Conservation (phyloP, 1,140 invertebrate species). For the Drosophila biarmipes region DNA sequence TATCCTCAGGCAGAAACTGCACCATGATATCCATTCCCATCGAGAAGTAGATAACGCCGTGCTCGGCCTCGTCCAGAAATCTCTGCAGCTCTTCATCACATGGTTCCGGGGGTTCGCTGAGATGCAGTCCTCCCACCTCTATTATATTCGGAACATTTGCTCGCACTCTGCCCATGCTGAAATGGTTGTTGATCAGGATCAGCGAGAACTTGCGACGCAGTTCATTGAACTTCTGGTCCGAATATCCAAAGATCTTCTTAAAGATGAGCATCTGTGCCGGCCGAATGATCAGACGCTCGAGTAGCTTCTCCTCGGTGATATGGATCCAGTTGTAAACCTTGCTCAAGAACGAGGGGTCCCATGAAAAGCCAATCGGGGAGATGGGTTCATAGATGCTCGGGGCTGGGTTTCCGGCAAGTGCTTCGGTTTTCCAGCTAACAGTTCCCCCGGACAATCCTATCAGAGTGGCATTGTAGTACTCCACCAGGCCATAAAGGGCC, state of each 20-base stretch:
- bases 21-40: slow-evolving; percentile 87
- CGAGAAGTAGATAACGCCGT: slow-evolving; percentile 87
- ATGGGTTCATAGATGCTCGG: slow-evolving; percentile 72
- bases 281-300: slow-evolving; percentile 21
- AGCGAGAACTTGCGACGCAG: slow-evolving; percentile 41
- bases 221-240: slow-evolving; percentile 30
- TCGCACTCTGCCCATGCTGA: slow-evolving; percentile 56
- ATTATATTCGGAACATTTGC: slow-evolving; percentile 67
- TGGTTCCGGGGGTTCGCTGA: slow-evolving; percentile 72
- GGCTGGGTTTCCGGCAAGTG: slow-evolving; percentile 50
- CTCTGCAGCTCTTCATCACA: slow-evolving; percentile 78
- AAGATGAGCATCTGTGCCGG: slow-evolving; percentile 69
- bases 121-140: slow-evolving; percentile 86
- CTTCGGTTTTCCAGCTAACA: slow-evolving; percentile 34
- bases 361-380: slow-evolving; percentile 55
- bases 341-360: slow-evolving; percentile 75
- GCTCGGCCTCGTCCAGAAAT: slow-evolving; percentile 86
- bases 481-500: slow-evolving; percentile 53
- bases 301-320: slow-evolving; percentile 44
- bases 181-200: slow-evolving; percentile 66
- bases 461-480: slow-evolving; percentile 53
- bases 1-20: slow-evolving; percentile 85
- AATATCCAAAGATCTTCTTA: slow-evolving; percentile 59
- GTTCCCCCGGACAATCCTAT: slow-evolving; percentile 41
- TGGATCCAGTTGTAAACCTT: slow-evolving; percentile 75